Evolutionary conservation across 2,888 invertebrate genomes (phyloP), one percentile per base, ranked within the genome.

Genomic region (Orthosia gracilis): DNA sequence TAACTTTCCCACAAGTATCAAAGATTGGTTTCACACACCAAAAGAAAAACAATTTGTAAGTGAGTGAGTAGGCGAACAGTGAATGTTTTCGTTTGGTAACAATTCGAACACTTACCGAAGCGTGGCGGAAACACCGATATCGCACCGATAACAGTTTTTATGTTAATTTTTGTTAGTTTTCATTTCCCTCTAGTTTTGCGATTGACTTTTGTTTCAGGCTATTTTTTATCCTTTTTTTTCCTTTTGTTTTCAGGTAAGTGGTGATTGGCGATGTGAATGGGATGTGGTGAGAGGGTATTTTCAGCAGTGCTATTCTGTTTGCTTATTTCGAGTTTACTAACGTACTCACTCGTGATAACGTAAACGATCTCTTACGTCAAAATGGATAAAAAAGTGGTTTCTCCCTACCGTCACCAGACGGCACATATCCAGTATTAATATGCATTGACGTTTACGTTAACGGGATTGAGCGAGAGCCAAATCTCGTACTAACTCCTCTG

Each of bases 211-310:
- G 18, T 57, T 84, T 71, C 3, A 26, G 17, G n/a, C 18, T 68
- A 5, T 7, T 21, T 69, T 78, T 31, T 15, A 78, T 52, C 75
- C 23, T 59, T 65, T 68, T 83, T 70, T 84, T 87, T 85, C 86
- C 82, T 71, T 87, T 92, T 83, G 47, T 0, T 80, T 94, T 80
- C 94, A 94, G 94, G 94, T 94, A 94, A 94, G 94, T 94, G 84
- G 62, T 85, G 87, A 87, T 85, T 94, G 84, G 62, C 85, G 87
- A 87, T 85, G 85, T 83, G 87, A 88, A 73, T 81, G 73, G 66
- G 65, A n/a, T 58, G 21, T 47, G 21, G 40, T 5, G 9, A 66
- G 31, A 45, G 31, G 58, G 54, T 66, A 79, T 66, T 45, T 59
- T 15, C 54, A 40, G 9, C 3, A 40, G 40, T 62, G 31, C n/a